A percentile compares a stretch with the other conserved stretches of the same genome.
These are phyloP conservation scores for Phoenicopterus ruber DNA, from an alignment of 2,113 vertebrate genomes.

Conservation along the genomic window DNA sequence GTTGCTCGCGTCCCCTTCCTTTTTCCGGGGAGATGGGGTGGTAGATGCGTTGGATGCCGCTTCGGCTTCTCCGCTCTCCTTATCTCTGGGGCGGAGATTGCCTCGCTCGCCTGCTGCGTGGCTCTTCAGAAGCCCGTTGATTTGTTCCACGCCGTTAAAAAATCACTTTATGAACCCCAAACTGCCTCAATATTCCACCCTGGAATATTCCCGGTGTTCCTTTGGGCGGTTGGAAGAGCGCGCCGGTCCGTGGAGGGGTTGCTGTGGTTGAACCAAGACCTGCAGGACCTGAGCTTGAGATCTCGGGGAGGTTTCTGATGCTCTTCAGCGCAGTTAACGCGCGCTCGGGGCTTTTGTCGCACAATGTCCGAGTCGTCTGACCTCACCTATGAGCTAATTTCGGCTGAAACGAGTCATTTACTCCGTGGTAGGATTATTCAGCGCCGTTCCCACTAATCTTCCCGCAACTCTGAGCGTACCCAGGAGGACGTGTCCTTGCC, in stretches of 20 bases:
- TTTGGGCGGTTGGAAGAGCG: rapidly evolving
- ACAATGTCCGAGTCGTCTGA: rapidly evolving
- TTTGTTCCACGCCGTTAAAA: rapidly evolving
- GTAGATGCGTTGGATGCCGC: not conserved
- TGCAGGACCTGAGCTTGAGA: too few species aligned
- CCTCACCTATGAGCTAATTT: not conserved
- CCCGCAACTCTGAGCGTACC: not conserved
- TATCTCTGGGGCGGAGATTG: not conserved
- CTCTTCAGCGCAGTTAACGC: rapidly evolving
- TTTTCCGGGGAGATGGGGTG: not conserved
- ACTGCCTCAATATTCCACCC: not conserved
- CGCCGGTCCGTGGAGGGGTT: rapidly evolving
- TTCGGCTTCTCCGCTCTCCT: not conserved
- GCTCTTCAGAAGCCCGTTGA: not conserved
- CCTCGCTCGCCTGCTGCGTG: not conserved
- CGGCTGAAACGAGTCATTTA: not conserved
- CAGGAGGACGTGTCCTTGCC: not conserved
- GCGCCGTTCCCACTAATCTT: not conserved
- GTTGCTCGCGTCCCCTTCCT: too few species aligned
- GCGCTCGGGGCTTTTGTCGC: not conserved
- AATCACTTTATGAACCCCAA: not conserved
- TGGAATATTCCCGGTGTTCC: not conserved
- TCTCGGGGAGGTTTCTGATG: not conserved
- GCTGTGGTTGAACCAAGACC: not conserved
- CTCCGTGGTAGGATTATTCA: rapidly evolving